Percentiles rank a stretch among this genome's conserved stretches.
Evolutionary conservation across 2,888 invertebrate genomes (phyloP).

Genomic region (Leptinotarsa rubiginosa): DNA sequence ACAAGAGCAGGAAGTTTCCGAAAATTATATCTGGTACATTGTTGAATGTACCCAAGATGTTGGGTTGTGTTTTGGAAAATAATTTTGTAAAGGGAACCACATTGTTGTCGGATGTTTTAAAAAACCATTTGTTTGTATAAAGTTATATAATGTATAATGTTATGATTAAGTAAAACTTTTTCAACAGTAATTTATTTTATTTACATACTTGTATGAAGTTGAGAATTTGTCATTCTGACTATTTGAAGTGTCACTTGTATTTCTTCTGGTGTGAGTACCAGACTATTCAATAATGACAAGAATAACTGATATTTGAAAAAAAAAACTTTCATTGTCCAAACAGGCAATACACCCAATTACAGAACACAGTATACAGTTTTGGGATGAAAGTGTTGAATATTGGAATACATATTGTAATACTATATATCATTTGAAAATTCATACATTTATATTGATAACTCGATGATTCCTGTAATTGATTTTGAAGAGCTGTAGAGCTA

Average conservation of each 20-base stretch:
- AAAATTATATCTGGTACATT: constrained; percentile 79
- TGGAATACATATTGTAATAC: no score
- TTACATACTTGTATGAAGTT: not conserved
- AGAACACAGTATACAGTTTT: no score
- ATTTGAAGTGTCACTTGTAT: no score
- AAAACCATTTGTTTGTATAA: constrained; percentile 6
- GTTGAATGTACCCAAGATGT: constrained; percentile 78
- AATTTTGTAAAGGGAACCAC: constrained; percentile 55
- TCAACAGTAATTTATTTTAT: not conserved
- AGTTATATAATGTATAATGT: no score
- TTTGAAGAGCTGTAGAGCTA: constrained; percentile 71
- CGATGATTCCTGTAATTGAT: constrained; percentile 77
- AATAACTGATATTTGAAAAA: no score
- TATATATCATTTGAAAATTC: no score
- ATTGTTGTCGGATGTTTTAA: constrained; percentile 13
- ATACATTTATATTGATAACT: constrained; percentile 61
- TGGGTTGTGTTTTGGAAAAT: constrained; percentile 80
- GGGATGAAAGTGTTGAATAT: no score
- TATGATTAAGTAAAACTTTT: not conserved
- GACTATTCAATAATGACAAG: no score
- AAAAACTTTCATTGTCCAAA: no score
- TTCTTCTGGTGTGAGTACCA: no score
- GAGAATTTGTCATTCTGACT: no score
- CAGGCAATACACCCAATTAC: no score
- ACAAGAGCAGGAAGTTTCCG: constrained; percentile 73